phyloP scores from a whole-genome alignment of 2,888 invertebrate species.

The Apoderus coryli region DNA sequence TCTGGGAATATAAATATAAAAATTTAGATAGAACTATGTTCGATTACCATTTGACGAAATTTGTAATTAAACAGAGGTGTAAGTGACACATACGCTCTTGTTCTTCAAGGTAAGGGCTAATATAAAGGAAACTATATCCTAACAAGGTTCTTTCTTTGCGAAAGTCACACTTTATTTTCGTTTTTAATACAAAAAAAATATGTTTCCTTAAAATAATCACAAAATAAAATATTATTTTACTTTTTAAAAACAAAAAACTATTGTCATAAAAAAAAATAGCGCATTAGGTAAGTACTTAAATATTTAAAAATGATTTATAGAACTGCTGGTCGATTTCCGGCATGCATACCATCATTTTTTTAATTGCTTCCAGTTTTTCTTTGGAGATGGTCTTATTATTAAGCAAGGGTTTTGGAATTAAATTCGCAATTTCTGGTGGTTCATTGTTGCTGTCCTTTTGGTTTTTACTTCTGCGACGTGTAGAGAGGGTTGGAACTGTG shows the following conservation, averaged over 20 bases:
- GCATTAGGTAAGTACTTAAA: neutral
- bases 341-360: slow-evolving; percentile 7
- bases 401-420: neutral
- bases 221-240: neutral
- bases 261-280: neutral
- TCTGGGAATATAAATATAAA: no score
- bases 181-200: neutral
- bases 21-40: no score
- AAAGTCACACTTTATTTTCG: neutral
- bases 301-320: neutral
- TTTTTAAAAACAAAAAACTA: slow-evolving; percentile 1
- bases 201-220: neutral
- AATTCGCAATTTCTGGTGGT: neutral
- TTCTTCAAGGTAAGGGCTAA: no score
- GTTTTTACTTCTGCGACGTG: neutral
- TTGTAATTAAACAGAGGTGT: neutral
- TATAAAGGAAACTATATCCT: no score
- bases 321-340: neutral
- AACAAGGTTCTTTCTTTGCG: no score
- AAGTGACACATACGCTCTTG: neutral
- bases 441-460: neutral
- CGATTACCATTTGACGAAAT: no score
- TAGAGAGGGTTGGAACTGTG: slow-evolving; percentile 3
- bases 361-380: slow-evolving; percentile 4
- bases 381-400: slow-evolving; percentile 2